Percentiles rank a stretch among this genome's conserved stretches.
These are phyloP conservation scores for Actias luna DNA, from an alignment of 2,888 invertebrate genomes.

Conservation along the genomic window DNA sequence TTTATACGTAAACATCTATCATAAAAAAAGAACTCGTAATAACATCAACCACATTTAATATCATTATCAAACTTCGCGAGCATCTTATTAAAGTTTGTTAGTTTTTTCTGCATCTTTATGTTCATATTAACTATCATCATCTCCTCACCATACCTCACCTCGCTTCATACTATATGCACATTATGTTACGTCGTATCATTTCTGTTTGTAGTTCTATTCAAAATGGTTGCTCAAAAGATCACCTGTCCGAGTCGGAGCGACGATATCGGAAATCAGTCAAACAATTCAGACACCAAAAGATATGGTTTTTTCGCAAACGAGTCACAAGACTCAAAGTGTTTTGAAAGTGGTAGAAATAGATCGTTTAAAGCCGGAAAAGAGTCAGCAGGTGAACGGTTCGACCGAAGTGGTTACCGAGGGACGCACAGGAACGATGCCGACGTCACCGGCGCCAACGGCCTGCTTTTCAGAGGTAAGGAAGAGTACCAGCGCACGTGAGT, in stretches of 20 bases:
- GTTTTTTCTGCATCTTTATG: neutral
- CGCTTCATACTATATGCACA: conserved; percentile 76
- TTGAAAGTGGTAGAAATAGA: conserved; percentile 80
- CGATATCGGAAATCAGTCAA: conserved; percentile 73
- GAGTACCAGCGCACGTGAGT: conserved; percentile 62
- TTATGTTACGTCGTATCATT: conserved; percentile 81
- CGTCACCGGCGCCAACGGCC: conserved; percentile 53
- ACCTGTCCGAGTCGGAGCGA: conserved; percentile 79
- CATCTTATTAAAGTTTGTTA: neutral
- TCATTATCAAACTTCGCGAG: conserved; percentile 1
- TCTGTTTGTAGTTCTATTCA: conserved; percentile 82
- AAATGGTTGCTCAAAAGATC: conserved; percentile 81
- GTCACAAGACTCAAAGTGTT: conserved; percentile 73
- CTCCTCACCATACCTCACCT: conserved; percentile 25
- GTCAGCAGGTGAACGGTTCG: conserved; percentile 61
- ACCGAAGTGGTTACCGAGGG: conserved; percentile 68
- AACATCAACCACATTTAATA: neutral
- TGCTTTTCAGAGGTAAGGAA: conserved; percentile 74
- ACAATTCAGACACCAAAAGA: conserved; percentile 74
- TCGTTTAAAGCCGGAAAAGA: conserved; percentile 76
- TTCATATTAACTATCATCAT: neutral
- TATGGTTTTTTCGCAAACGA: conserved; percentile 81
- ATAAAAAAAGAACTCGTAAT: conserved; percentile 15
- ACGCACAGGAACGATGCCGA: conserved; percentile 47
- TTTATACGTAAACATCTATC: conserved; percentile 26